Conservation (phyloP, 2,888 invertebrate genomes). For the Lithophane ornitopus region DNA sequence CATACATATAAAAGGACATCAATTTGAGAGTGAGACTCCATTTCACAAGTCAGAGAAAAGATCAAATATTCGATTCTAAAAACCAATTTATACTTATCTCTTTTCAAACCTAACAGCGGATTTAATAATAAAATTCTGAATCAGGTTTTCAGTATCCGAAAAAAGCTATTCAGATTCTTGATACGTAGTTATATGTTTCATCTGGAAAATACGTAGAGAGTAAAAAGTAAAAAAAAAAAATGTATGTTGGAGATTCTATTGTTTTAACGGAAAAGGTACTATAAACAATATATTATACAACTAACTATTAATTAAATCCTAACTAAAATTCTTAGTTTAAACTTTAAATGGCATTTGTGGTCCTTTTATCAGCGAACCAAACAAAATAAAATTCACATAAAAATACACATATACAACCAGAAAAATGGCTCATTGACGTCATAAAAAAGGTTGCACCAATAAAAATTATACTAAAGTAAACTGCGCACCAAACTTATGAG, state of each 20-base stretch:
- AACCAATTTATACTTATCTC: not conserved
- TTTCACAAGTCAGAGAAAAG: not conserved
- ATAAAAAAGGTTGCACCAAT: conserved; percentile 38
- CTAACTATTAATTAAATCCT: too few species aligned
- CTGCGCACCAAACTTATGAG: conserved; percentile 35
- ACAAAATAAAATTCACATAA: conserved; percentile 6
- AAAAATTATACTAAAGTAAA: conserved; percentile 48
- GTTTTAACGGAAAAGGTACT: too few species aligned
- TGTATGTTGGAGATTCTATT: too few species aligned
- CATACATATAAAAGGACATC: not conserved
- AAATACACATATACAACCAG: conserved; percentile 3
- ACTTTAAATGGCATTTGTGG: not conserved
- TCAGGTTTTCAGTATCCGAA: not conserved
- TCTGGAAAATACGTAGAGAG: not conserved
- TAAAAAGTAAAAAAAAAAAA: too few species aligned
- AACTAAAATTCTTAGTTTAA: too few species aligned
- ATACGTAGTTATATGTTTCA: not conserved
- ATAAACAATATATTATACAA: too few species aligned
- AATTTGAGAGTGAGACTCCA: not conserved
- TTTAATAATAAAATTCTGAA: not conserved
- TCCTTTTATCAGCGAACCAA: not conserved
- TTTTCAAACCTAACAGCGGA: not conserved
- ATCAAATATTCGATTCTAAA: not conserved
- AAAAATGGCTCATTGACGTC: conserved; percentile 7
- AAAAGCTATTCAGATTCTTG: not conserved